These are phyloP conservation scores for Piprites chloris DNA, from an alignment of 2,113 vertebrate genomes.

Conservation along the genomic window DNA sequence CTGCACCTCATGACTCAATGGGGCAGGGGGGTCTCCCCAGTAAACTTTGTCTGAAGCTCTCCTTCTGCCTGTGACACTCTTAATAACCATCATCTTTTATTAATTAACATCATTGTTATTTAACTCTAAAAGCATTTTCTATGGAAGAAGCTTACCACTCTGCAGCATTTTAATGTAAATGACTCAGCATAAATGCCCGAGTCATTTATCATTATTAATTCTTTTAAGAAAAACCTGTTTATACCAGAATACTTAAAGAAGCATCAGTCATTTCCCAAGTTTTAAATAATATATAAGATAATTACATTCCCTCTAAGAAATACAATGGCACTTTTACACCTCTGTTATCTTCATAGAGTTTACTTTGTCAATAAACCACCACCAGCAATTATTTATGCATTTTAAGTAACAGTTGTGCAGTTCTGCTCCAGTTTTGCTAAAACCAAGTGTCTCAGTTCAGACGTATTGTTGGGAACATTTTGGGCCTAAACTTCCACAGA, in stretches of 20 bases:
- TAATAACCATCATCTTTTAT: background rate
- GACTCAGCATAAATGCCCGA: background rate
- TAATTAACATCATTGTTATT: background rate
- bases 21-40: background rate
- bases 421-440: background rate
- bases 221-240: background rate
- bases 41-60: background rate
- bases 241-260: background rate
- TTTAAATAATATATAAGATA: background rate
- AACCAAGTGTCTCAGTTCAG: background rate
- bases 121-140: background rate
- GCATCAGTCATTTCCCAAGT: background rate
- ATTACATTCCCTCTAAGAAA: background rate
- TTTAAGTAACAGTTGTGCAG: background rate
- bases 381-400: background rate
- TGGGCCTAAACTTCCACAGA: too few species aligned
- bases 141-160: background rate
- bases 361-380: background rate
- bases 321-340: background rate
- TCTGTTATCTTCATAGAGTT: background rate
- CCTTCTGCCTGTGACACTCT: background rate
- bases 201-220: background rate
- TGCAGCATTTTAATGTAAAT: background rate
- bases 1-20: background rate
- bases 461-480: too few species aligned